Evolutionary conservation across 2,888 invertebrate genomes (phyloP), one percentile per base, ranked within the genome.

Genomic region (Pyrochroa serraticornis): DNA sequence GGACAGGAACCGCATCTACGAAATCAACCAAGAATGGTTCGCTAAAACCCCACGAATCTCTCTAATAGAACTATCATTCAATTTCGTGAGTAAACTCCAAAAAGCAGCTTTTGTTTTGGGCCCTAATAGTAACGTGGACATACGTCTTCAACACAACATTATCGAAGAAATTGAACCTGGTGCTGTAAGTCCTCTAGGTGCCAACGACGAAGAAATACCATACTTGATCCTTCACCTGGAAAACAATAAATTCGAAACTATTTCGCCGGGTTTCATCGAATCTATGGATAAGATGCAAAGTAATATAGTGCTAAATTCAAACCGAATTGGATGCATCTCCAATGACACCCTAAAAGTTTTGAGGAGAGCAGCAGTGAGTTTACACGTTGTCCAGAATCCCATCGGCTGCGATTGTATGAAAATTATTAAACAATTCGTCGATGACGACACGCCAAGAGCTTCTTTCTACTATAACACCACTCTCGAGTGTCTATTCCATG

Each of bases 391-490:
- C 14, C 53, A 63, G 5, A 73, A 73, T 59, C 73, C 73, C 0
- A 35, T 74, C 3, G 43, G 47, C 8, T 74, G 74, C 49, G 55
- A 62, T 8, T 74, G 74, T 53, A 6, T 71, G 8, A 55, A 66
- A 30, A 65, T 60, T 12, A 56, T 71, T 13, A 63, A 68, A 1
- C 34, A 60, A 48, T 61, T 60, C 51, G 41, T 53, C 10, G 41
- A 46, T 30, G 51, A 42, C 35, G 10, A 42, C 12, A 13, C 30
- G 32, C 32, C 32, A 42, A 7, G 42, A 30, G 30, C 42, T 31
- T 31, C 42, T 7, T 22, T 42, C 2, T 42, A 42, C 12, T 42
- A 31, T 6, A 42, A 42, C 32, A 42, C 42, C 30, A 42, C 42
- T 10, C 3, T 42, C 3, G 6, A 30, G 7, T 42, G 42, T 22